phyloP scores from a whole-genome alignment of 2,113 vertebrate genomes.

The Cheilinus undulatus region DNA sequence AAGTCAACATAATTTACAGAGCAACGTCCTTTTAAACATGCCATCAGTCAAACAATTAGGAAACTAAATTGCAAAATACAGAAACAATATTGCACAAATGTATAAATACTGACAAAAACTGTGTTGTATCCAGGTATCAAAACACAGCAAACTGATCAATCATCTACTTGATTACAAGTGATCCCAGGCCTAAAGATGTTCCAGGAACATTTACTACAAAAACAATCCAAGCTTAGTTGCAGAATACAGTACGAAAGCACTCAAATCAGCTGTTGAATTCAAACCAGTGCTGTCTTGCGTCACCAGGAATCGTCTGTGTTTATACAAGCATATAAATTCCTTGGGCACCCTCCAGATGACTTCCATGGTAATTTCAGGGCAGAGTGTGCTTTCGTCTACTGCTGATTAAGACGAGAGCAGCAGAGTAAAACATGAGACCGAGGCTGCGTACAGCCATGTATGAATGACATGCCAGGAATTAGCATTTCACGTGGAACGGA shows the following conservation, averaged over 20 bases:
- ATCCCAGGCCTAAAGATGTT: not conserved
- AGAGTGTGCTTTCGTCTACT: slow-evolving; percentile 45
- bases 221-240: not conserved
- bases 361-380: slow-evolving; percentile 52
- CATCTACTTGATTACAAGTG: not conserved
- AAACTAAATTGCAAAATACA: no score
- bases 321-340: slow-evolving; percentile 68
- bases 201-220: not conserved
- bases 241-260: slow-evolving; percentile 25
- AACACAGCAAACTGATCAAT: not conserved
- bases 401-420: slow-evolving; percentile 46
- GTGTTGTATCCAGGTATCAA: not conserved
- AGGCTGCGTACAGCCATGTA: not conserved
- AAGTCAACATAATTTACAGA: no score
- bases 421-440: slow-evolving; percentile 37
- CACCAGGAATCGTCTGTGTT: slow-evolving; percentile 55
- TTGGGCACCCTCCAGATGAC: slow-evolving; percentile 61
- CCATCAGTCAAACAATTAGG: no score
- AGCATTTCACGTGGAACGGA: slow-evolving; percentile 41
- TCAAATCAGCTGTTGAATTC: slow-evolving; percentile 55
- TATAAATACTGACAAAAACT: not conserved
- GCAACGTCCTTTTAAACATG: no score
- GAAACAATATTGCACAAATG: not conserved
- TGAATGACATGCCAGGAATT: slow-evolving; percentile 34
- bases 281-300: slow-evolving; percentile 36